Percentiles rank a stretch among this genome's conserved stretches.
Conservation (phyloP, 2,113 vertebrate species). For the Sebastes fasciatus region DNA sequence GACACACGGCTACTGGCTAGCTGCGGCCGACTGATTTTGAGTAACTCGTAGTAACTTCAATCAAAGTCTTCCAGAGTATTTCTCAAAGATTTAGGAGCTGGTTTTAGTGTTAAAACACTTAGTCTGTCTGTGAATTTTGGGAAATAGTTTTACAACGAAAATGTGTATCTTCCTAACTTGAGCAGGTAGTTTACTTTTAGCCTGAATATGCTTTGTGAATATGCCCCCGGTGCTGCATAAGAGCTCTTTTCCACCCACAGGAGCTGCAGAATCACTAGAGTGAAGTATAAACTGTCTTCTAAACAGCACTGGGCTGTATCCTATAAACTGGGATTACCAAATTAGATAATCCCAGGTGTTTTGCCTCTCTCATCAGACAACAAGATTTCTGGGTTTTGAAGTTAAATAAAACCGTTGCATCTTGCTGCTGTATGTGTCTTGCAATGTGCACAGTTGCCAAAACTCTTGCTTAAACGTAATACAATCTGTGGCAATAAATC, state of each 20-base stretch:
- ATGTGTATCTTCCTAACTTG: not conserved
- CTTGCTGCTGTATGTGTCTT: not conserved
- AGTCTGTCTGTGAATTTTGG: no score
- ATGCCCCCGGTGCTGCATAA: not conserved
- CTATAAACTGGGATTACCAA: not conserved
- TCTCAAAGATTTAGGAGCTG: not conserved
- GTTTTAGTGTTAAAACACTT: not conserved
- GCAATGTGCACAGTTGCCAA: not conserved
- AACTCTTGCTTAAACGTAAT: not conserved
- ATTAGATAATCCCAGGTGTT: constrained; percentile 18
- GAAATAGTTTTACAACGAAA: not conserved
- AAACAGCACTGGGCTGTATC: constrained; percentile 17
- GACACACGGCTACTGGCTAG: not conserved
- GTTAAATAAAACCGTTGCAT: not conserved
- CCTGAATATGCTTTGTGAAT: not conserved
- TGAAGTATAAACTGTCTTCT: constrained; percentile 7
- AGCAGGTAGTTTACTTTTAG: not conserved
- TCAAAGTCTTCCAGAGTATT: not conserved
- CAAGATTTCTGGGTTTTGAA: not conserved
- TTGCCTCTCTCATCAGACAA: constrained; percentile 1
- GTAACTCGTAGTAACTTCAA: not conserved
- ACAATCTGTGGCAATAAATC: not conserved
- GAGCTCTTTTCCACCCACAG: not conserved
- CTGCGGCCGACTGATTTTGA: not conserved
- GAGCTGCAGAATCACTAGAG: constrained; percentile 11